phyloP scores from a whole-genome alignment of 2,888 invertebrate genomes.

The Aporophyla lueneburgensis region DNA sequence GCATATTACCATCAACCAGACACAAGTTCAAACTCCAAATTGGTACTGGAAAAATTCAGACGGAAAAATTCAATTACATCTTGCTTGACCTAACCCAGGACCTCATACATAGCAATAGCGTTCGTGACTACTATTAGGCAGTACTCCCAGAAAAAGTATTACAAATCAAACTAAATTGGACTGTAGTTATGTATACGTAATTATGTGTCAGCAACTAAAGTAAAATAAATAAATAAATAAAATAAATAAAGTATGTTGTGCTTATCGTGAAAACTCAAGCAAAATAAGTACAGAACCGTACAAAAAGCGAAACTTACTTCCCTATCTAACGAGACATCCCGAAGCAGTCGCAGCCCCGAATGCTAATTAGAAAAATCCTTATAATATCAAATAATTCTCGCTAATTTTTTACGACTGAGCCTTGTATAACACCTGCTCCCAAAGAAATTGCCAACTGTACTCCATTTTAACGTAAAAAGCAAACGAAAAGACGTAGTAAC shows the following conservation, averaged over 20 bases:
- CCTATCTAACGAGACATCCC: slow-evolving; percentile 40
- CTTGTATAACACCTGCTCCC: slow-evolving; percentile 79
- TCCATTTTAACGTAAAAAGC: slow-evolving; percentile 67
- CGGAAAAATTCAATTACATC: too few relatives aligned
- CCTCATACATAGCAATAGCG: too few relatives aligned
- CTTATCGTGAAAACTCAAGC: background rate
- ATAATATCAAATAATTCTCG: slow-evolving; percentile 84
- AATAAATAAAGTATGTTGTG: background rate
- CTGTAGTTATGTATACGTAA: too few relatives aligned
- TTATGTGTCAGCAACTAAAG: background rate
- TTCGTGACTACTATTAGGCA: too few relatives aligned
- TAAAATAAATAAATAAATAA: too few relatives aligned
- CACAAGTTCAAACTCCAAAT: too few relatives aligned
- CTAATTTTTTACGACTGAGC: slow-evolving; percentile 81
- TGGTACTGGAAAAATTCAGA: too few relatives aligned
- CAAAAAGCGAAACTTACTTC: slow-evolving; percentile 17
- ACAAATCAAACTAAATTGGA: too few relatives aligned
- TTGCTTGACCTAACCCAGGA: too few relatives aligned
- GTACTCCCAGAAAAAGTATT: too few relatives aligned
- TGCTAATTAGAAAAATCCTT: slow-evolving; percentile 85
- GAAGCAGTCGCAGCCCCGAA: slow-evolving; percentile 40
- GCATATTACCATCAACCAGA: too few relatives aligned
- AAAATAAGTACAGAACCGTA: slow-evolving; percentile 27
- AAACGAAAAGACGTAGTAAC: slow-evolving; percentile 65
- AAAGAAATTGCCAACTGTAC: slow-evolving; percentile 67